phyloP scores from a whole-genome alignment of 2,888 invertebrate genomes.

The Calliphora vomitoria region DNA sequence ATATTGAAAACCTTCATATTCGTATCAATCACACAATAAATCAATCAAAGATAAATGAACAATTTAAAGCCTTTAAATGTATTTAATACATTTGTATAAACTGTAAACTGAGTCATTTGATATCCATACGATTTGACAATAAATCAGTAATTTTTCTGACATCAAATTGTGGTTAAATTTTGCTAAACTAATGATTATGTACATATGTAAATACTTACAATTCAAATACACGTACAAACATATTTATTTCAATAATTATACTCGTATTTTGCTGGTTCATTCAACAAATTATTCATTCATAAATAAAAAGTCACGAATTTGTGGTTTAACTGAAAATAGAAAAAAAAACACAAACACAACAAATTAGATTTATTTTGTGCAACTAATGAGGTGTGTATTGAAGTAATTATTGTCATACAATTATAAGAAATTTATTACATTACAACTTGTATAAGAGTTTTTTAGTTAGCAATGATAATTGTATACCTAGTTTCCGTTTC shows the following conservation, averaged over 20 bases:
- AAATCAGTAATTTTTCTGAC: conserved; percentile 50
- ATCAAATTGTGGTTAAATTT: conserved; percentile 53
- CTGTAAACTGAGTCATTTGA: conserved; percentile 41
- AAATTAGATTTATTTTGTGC: conserved; percentile 49
- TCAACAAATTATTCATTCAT: conserved; percentile 55
- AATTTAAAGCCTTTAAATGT: conserved; percentile 31
- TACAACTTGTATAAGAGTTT: neutral
- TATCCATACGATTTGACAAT: conserved; percentile 43
- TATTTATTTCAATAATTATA: conserved; percentile 23
- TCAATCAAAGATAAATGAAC: conserved; percentile 24
- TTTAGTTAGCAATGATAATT: neutral
- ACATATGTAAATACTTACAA: neutral
- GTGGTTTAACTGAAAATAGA: conserved; percentile 51
- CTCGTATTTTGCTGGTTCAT: conserved; percentile 39
- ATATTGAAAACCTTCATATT: neutral
- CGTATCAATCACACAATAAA: conserved; percentile 18
- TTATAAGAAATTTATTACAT: conserved; percentile 31
- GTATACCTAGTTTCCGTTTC: neutral
- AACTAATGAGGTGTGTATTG: conserved; percentile 42
- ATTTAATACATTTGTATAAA: conserved; percentile 20
- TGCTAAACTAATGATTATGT: conserved; percentile 19
- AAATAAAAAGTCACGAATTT: conserved; percentile 63
- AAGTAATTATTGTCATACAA: conserved; percentile 9
- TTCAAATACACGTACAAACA: neutral
- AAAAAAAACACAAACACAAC: neutral